Base-by-base conservation (phyloP, 2,888 invertebrate genomes). In the Drosophila gaucha region DNA sequence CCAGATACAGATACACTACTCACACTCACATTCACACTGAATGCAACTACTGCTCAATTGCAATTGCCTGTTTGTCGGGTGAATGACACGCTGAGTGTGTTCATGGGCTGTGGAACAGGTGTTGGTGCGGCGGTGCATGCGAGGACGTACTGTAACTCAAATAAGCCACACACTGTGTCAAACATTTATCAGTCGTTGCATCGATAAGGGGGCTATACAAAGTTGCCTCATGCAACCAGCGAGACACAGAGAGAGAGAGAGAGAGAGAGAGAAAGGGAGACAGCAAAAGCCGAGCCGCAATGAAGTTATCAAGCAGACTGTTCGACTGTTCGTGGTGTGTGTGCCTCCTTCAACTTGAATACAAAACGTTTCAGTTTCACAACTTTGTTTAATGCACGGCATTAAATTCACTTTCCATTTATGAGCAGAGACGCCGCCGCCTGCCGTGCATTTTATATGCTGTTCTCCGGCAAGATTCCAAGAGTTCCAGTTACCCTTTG, bases 401-500 rank as follows among this genome's bases (percentile, higher is more conserved):
- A 87, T 85, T 67, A 85, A 87, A 87, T 78, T 87, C 82, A 85
- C 82, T 80, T 82, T 78, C 72, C 80, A 70, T 66, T 72, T 77
- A 76, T 72, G 72, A 56, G 44, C 52, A 46, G 24, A 35, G 20
- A 30, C 16, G 18, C 18, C 22, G 47, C 65, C 74, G 73, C 79
- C 79, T 47, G 79, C 63, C 82, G 79, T 39, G 79, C 49, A 6
- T 80, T 79, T 79, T 70, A 80, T 84, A 46, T 31, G 57, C 28
- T 10, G 14, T 26, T 35, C 26, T 38, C 24, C n/a, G 3, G 30
- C 9, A 30, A 30, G 10, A 30, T 30, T 30, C 30, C 30, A 9
- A 5, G 10, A 46, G 30, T 14, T 31, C 46, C 46, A 49, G 49
- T 36, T 47, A 47, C 41, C 20, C 16, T 38, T 28, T 24, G 31